Percentiles rank a stretch among this genome's conserved stretches.
These are phyloP conservation scores for Podarcis muralis DNA, from an alignment of 2,113 vertebrate species.

Conservation along the genomic window DNA sequence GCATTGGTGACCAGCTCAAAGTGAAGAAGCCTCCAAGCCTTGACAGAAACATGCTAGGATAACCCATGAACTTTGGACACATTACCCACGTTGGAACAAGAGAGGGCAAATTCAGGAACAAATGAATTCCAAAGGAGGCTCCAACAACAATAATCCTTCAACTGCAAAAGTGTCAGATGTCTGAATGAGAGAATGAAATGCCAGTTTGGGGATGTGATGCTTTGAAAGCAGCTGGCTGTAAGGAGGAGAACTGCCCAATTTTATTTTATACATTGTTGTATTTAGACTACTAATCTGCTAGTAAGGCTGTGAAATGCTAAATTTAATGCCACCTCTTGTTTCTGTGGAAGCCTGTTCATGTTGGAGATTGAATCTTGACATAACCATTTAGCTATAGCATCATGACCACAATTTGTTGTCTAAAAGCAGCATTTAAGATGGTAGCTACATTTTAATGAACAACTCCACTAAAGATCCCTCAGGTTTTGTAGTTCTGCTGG, in stretches of 20 bases:
- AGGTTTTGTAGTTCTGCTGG: neutral
- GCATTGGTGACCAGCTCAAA: constrained; percentile 86
- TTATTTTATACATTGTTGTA: neutral
- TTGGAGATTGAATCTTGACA: neutral
- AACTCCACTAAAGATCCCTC: neutral
- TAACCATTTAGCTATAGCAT: neutral
- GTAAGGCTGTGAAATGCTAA: neutral
- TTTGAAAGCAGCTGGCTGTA: neutral
- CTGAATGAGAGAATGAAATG: constrained; percentile 47
- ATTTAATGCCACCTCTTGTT: neutral
- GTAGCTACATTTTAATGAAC: neutral
- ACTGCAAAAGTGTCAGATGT: constrained; percentile 77
- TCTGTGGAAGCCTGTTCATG: neutral
- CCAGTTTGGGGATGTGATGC: constrained; percentile 48
- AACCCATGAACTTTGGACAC: constrained; percentile 92
- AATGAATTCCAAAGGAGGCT: constrained; percentile 89
- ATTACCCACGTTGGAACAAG: constrained; percentile 88
- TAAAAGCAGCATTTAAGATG: neutral
- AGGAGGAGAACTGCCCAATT: neutral
- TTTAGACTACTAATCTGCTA: neutral
- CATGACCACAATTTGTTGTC: too few species aligned
- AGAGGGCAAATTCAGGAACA: constrained; percentile 84
- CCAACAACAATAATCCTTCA: constrained; percentile 77
- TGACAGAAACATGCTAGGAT: constrained; percentile 89
- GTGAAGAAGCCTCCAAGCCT: constrained; percentile 86